Evolutionary conservation across 2,888 invertebrate species (phyloP).

Genomic region (Leptopilina myrica): DNA sequence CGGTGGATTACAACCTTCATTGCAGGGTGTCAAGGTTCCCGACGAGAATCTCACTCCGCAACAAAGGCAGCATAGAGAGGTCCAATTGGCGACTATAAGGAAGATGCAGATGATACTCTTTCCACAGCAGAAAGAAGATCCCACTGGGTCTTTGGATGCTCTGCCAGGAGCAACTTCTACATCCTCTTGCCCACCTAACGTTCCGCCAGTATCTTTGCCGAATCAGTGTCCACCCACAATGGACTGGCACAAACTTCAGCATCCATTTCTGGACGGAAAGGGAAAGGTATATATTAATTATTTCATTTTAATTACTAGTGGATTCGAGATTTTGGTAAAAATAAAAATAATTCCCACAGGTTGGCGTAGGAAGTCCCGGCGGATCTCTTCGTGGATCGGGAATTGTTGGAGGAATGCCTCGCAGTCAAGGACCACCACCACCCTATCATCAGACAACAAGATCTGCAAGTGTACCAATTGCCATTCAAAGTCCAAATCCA

Average conservation of each 20-base stretch:
- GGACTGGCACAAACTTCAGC: slow-evolving; percentile 95
- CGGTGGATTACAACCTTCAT: slow-evolving; percentile 80
- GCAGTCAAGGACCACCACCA: slow-evolving; percentile 86
- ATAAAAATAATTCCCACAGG: slow-evolving; percentile 47
- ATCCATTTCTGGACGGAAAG: slow-evolving; percentile 89
- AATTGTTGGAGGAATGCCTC: slow-evolving; percentile 75
- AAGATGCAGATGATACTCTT: slow-evolving; percentile 96
- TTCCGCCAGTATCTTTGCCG: slow-evolving; percentile 67
- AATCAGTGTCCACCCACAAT: slow-evolving; percentile 78
- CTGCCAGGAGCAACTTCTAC: slow-evolving; percentile 68
- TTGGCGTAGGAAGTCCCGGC: slow-evolving; percentile 67
- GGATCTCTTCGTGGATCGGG: slow-evolving; percentile 71
- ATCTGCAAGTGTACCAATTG: slow-evolving; percentile 86
- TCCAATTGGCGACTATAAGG: slow-evolving; percentile 91
- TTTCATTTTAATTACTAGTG: background rate
- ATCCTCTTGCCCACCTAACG: slow-evolving; percentile 68
- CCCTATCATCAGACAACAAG: slow-evolving; percentile 86
- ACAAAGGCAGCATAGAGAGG: slow-evolving; percentile 95
- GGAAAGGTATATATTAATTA: slow-evolving; percentile 77
- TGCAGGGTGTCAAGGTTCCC: slow-evolving; percentile 91
- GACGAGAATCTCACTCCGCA: slow-evolving; percentile 98
- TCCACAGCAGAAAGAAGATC: slow-evolving; percentile 83
- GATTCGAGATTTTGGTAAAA: no score
- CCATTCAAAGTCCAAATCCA: slow-evolving; percentile 86
- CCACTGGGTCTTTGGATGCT: slow-evolving; percentile 70